Conservation (phyloP, 2,888 invertebrate species). For the Acanthococcus lagerstroemiae region DNA sequence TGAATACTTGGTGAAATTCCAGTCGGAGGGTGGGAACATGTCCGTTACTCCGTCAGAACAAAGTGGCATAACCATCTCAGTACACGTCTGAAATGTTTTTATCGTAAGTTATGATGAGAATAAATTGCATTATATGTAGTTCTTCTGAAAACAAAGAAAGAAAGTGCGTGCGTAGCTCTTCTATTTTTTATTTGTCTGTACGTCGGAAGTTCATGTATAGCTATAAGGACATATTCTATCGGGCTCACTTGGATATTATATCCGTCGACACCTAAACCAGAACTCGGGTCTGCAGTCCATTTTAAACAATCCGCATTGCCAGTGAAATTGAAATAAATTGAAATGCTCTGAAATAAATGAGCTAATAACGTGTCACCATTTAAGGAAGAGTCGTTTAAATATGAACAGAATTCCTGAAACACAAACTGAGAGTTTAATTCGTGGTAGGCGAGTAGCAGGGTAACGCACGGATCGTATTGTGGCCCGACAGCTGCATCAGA, state of each 20-base stretch:
- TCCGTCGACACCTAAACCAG: constrained; percentile 53
- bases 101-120: no score
- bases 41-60: constrained; percentile 65
- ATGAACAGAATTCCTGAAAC: constrained; percentile 47
- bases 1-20: constrained; percentile 60
- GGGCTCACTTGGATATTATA: constrained; percentile 78
- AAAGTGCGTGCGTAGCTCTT: no score
- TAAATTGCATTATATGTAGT: no score
- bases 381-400: constrained; percentile 43
- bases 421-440: no score
- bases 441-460: no score
- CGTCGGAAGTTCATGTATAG: no score
- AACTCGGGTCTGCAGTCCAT: constrained; percentile 49
- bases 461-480: no score
- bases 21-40: constrained; percentile 69
- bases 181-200: no score
- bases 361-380: constrained; percentile 48
- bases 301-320: constrained; percentile 60
- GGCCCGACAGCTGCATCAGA: no score
- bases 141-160: no score
- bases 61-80: constrained; percentile 95
- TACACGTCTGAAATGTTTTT: constrained; percentile 84
- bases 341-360: constrained; percentile 57
- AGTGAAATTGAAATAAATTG: constrained; percentile 72
- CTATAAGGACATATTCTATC: no score